Percentiles rank a stretch among this genome's conserved stretches.
phyloP scores from a whole-genome alignment of 2,888 invertebrate genomes.

The Morinoia aosen region DNA sequence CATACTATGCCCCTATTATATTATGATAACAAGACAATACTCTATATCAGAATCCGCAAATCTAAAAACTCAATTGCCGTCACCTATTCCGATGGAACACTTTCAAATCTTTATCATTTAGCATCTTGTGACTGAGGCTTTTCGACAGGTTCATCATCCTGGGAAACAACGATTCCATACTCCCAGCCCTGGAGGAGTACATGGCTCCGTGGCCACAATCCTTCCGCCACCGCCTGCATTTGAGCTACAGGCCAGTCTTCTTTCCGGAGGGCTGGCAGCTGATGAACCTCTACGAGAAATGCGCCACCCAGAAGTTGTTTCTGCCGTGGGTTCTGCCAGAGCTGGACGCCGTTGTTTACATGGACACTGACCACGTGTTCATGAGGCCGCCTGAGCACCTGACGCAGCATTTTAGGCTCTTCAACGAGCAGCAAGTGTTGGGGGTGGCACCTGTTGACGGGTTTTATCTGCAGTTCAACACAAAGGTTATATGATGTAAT shows the following conservation, averaged over 20 bases:
- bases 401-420: neutral
- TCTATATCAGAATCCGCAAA: no score
- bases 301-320: neutral
- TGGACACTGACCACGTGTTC: slow-evolving; percentile 29
- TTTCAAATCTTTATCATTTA: no score
- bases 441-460: neutral
- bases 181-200: neutral
- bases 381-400: slow-evolving; percentile 1
- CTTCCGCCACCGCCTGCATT: neutral
- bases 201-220: neutral
- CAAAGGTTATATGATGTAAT: no score
- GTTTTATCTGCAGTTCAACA: no score
- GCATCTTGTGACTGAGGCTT: no score
- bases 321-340: slow-evolving; percentile 5
- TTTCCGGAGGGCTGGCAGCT: neutral
- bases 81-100: no score
- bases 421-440: neutral
- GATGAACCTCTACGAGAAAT: neutral
- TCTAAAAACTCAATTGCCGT: no score
- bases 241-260: neutral
- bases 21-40: no score
- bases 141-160: neutral
- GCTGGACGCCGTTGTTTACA: neutral
- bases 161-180: neutral
- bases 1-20: no score